Percentiles rank a stretch among this genome's conserved stretches.
Evolutionary conservation across 2,797 vertebrate species (phyloP).

Genomic region (Hyperoplus lanceolatus): DNA sequence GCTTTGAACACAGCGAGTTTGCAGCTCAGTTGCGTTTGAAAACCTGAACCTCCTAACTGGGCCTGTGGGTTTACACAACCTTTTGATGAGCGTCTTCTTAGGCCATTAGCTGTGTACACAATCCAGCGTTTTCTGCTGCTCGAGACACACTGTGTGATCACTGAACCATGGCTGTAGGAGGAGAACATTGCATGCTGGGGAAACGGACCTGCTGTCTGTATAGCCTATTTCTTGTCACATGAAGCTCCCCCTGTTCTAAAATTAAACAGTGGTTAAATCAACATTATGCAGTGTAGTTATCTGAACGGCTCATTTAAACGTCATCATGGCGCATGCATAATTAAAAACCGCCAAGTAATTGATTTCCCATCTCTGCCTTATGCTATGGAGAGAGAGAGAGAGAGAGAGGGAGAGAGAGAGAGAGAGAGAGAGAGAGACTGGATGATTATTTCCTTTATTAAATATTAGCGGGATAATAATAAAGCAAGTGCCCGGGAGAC

Average conservation of each 20-base stretch:
- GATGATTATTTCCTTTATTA: conserved; percentile 52
- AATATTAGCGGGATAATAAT: conserved; percentile 62
- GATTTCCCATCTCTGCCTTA: conserved; percentile 62
- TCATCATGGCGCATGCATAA: conserved; percentile 58
- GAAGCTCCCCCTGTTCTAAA: conserved; percentile 41
- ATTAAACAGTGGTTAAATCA: conserved; percentile 70
- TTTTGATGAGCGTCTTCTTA: conserved; percentile 28
- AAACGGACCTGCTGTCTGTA: conserved; percentile 36
- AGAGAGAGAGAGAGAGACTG: not conserved
- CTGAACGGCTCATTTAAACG: conserved; percentile 64
- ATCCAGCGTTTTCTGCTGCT: conserved; percentile 14
- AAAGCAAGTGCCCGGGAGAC: conserved; percentile 48
- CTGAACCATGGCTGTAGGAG: conserved; percentile 34
- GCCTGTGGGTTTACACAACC: conserved; percentile 1
- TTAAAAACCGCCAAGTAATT: conserved; percentile 71
- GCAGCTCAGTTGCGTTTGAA: not conserved
- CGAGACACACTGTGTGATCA: conserved; percentile 27
- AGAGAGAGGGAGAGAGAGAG: no score
- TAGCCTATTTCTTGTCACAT: conserved; percentile 45
- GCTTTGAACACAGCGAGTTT: not conserved
- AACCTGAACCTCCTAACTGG: not conserved
- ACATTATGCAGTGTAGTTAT: conserved; percentile 60
- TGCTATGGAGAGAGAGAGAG: conserved; percentile 52
- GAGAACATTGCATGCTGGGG: conserved; percentile 31
- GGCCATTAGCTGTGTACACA: conserved; percentile 16